phyloP scores from a whole-genome alignment of 2,888 invertebrate species.

The Germaria angustata region DNA sequence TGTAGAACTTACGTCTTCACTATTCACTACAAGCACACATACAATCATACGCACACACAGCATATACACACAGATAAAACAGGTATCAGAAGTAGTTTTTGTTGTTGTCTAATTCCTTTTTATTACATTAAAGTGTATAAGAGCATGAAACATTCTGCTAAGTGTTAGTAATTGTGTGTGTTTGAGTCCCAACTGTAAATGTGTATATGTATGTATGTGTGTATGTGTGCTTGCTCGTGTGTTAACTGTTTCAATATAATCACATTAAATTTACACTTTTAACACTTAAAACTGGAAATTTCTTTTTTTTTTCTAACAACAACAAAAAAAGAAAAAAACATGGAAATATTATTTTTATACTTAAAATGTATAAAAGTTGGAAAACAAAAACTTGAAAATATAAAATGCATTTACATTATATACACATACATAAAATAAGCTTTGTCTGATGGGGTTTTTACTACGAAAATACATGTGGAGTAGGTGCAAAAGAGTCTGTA shows the following conservation, averaged over 20 bases:
- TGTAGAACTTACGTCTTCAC: slow-evolving; percentile 8
- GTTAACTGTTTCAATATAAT: slow-evolving; percentile 58
- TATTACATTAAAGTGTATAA: neutral
- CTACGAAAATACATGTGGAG: neutral
- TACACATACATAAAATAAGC: neutral
- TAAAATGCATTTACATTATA: neutral
- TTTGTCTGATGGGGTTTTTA: neutral
- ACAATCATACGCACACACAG: neutral
- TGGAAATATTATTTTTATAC: slow-evolving; percentile 42
- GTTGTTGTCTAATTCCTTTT: neutral
- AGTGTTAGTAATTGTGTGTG: slow-evolving; percentile 12
- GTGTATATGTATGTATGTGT: neutral
- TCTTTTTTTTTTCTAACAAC: neutral
- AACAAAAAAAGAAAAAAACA: slow-evolving; percentile 23
- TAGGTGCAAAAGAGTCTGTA: neutral
- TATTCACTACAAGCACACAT: neutral
- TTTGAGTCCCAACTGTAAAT: neutral
- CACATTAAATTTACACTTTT: slow-evolving; percentile 62
- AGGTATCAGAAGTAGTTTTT: slow-evolving; percentile 19
- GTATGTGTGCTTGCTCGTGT: neutral
- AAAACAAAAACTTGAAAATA: neutral
- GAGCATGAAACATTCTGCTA: slow-evolving; percentile 24
- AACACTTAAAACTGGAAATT: slow-evolving; percentile 51
- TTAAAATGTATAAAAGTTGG: neutral
- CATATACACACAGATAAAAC: neutral